Evolutionary conservation across 2,113 vertebrate species (phyloP).

Genomic region (Smithornis capensis): DNA sequence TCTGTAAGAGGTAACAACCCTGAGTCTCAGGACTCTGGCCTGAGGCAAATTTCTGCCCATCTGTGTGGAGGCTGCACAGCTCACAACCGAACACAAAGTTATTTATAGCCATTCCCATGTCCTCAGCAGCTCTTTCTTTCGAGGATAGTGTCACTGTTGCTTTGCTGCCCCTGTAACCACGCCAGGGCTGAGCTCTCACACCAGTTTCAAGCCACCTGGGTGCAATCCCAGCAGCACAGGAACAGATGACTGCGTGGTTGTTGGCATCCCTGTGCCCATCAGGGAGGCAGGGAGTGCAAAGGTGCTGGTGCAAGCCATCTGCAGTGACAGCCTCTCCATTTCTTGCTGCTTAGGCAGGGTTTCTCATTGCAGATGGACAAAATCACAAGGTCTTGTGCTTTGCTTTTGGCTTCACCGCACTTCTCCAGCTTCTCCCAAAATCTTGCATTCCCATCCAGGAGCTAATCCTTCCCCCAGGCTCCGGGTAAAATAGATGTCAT

Average conservation of each 20-base stretch:
- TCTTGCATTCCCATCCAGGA: background rate
- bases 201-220: background rate
- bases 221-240: background rate
- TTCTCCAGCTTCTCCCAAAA: background rate
- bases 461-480: background rate
- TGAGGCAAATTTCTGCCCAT: background rate
- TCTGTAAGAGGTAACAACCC: background rate
- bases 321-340: accelerated
- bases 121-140: conserved; percentile 22
- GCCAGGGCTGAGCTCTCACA: background rate
- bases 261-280: background rate
- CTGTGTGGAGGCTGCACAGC: background rate
- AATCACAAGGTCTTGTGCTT: background rate
- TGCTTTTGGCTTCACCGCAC: background rate
- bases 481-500: background rate
- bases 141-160: background rate
- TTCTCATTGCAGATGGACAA: background rate
- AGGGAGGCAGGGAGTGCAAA: background rate
- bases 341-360: background rate
- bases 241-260: background rate
- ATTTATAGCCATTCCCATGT: background rate
- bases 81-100: background rate
- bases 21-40: background rate
- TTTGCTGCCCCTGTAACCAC: background rate
- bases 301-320: background rate